Conservation (phyloP, 2,888 invertebrate species). For the Pomacea canaliculata region DNA sequence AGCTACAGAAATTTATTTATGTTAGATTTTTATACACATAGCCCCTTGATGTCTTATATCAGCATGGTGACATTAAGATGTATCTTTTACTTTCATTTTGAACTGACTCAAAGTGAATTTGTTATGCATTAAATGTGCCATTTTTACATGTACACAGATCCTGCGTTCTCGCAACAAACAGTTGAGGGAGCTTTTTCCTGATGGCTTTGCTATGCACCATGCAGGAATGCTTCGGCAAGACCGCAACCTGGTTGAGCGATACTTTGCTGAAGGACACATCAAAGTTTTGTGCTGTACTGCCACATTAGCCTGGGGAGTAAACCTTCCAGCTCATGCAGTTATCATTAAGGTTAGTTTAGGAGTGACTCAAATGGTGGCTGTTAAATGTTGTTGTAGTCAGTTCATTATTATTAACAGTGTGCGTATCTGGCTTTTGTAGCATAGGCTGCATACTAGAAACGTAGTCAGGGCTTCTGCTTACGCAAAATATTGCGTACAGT, state of each 20-base stretch:
- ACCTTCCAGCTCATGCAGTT: slow-evolving; percentile 97
- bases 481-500: too few relatives aligned
- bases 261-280: slow-evolving; percentile 88
- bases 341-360: slow-evolving; percentile 82
- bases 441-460: too few relatives aligned
- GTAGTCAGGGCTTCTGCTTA: too few relatives aligned
- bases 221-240: slow-evolving; percentile 94
- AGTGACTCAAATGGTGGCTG: neutral
- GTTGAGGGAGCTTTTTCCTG: slow-evolving; percentile 84
- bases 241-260: slow-evolving; percentile 82
- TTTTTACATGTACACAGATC: slow-evolving; percentile 39
- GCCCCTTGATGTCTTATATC: too few relatives aligned
- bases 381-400: neutral
- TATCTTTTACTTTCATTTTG: too few relatives aligned
- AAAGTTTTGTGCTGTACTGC: slow-evolving; percentile 94
- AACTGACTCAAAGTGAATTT: too few relatives aligned
- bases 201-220: slow-evolving; percentile 94
- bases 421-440: too few relatives aligned
- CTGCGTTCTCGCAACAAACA: slow-evolving; percentile 78
- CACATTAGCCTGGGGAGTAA: slow-evolving; percentile 99
- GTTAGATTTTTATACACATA: too few relatives aligned
- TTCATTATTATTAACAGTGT: too few relatives aligned
- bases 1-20: neutral
- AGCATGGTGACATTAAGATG: too few relatives aligned
- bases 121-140: too few relatives aligned